Evolutionary conservation across 2,113 vertebrate genomes (phyloP).

Genomic region (Boulengeromyrus knoepffleri): DNA sequence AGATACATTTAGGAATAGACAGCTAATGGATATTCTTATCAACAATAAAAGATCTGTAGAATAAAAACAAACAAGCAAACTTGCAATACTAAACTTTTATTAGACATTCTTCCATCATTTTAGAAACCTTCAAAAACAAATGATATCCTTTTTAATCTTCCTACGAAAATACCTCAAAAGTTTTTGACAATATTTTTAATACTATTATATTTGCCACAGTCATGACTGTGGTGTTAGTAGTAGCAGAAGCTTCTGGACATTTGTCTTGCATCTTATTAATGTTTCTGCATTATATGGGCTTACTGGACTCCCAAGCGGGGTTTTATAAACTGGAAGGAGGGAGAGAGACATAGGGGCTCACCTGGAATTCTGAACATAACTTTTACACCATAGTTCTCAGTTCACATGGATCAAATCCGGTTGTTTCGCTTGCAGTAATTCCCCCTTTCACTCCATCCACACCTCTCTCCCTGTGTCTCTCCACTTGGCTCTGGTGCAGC

Average conservation of each 20-base stretch:
- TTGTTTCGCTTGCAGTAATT: background rate
- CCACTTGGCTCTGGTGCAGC: background rate
- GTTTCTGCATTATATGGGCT: constrained; percentile 29
- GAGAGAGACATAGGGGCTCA: constrained; percentile 30
- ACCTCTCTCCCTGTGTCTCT: background rate
- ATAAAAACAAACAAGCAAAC: background rate
- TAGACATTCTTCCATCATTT: background rate
- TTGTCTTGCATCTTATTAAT: constrained; percentile 14
- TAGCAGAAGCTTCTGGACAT: constrained; percentile 18
- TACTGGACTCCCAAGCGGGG: constrained; percentile 26
- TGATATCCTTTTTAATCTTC: constrained; percentile 26
- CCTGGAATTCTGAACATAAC: background rate
- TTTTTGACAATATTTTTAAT: constrained; percentile 20
- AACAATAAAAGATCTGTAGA: background rate
- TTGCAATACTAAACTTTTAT: background rate
- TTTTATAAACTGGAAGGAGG: constrained; percentile 23
- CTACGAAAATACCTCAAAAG: constrained; percentile 27
- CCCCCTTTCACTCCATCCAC: background rate
- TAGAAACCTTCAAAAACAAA: background rate
- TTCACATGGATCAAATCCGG: background rate
- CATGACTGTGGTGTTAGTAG: constrained; percentile 16
- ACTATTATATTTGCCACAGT: constrained; percentile 25
- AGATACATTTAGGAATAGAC: background rate
- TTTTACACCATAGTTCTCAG: background rate
- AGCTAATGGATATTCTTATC: background rate